Percentiles rank a stretch among this genome's conserved stretches.
Evolutionary conservation across 2,888 invertebrate genomes (phyloP).

Genomic region (Ormyrus labotus): DNA sequence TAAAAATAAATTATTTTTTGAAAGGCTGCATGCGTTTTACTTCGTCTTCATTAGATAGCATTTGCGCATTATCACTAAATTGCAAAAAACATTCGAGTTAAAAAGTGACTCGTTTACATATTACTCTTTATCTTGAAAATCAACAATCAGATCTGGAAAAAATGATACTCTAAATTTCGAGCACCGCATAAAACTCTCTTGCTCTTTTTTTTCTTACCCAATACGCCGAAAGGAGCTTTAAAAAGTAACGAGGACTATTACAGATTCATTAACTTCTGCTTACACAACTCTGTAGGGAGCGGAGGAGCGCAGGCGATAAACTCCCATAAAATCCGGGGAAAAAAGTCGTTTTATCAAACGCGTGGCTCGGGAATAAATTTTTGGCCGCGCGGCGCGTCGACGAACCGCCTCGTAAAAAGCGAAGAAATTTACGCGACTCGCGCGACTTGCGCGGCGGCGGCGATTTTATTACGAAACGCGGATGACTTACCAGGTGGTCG

Average conservation of each 20-base stretch:
- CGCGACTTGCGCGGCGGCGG: constrained; percentile 37
- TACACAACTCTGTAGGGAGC: background rate
- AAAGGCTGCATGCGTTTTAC: too few relatives aligned
- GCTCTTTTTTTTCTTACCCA: too few relatives aligned
- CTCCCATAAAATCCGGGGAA: constrained; percentile 26
- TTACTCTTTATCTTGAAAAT: too few relatives aligned
- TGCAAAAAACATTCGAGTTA: too few relatives aligned
- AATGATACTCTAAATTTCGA: too few relatives aligned
- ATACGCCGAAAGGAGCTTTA: too few relatives aligned
- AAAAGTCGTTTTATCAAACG: constrained; percentile 30
- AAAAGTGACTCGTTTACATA: too few relatives aligned
- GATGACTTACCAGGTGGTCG: constrained; percentile 60
- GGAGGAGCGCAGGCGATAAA: constrained; percentile 10
- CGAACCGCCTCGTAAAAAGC: constrained; percentile 31
- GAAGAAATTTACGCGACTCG: constrained; percentile 48
- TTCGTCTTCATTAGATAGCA: too few relatives aligned
- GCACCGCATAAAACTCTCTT: too few relatives aligned
- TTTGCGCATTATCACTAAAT: too few relatives aligned
- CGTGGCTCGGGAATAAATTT: constrained; percentile 27
- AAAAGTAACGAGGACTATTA: background rate
- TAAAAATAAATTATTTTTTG: too few relatives aligned
- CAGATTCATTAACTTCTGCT: constrained; percentile 12
- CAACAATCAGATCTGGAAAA: too few relatives aligned
- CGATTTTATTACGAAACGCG: constrained; percentile 39
- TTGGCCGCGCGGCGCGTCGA: background rate